Base-by-base conservation (phyloP, 2,113 vertebrate species). In the Cyprinus carpio region DNA sequence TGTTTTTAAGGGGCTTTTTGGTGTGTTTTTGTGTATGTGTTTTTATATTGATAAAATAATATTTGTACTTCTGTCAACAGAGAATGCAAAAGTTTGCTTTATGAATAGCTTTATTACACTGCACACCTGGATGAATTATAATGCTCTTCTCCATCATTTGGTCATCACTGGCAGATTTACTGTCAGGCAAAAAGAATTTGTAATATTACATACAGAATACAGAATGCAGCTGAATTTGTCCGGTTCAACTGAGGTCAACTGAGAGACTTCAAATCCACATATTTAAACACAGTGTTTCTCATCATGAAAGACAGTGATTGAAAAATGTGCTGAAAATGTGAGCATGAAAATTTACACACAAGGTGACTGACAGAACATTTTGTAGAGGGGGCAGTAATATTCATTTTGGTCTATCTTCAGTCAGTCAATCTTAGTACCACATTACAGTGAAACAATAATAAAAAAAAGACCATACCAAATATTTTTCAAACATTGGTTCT, bases 1-100 rank as follows among this genome's bases (percentile, higher is more conserved):
- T 74, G 83, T 85, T 85, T 49, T 46, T 87, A 87, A 72, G 74
- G 83, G 85, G 82, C 82, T 84, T 64, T 74, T 4, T 72, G 34
- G 20, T 81, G 85, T n/a, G 37, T 20, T 54, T 76, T 6, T 72
- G 71, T 75, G 23, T 34, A 43, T 74, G 65, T 25, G 43, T 64
- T 37, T 49, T 25, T 74, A n/a, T 34, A 20, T 71, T 80, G 72
- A 56, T 31, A 65, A 46, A 64, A 40, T 16, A 37, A 18, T 46
- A 18, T 69, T n/a, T 71, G 25, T 86, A 65, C 18, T 27, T 43
- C 0, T n/a, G 23, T 65, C 62, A 54, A 16, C 2, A 18, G 4
- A 54, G 15, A 54, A 54, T 54, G 16, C 51, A 18, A 20, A 54
- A 54, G 1, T 18, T 20, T 1, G 51, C 51, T 54, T 54, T 54